Conservation (phyloP, 2,797 vertebrate genomes). For the Eupleurogrammus muticus region DNA sequence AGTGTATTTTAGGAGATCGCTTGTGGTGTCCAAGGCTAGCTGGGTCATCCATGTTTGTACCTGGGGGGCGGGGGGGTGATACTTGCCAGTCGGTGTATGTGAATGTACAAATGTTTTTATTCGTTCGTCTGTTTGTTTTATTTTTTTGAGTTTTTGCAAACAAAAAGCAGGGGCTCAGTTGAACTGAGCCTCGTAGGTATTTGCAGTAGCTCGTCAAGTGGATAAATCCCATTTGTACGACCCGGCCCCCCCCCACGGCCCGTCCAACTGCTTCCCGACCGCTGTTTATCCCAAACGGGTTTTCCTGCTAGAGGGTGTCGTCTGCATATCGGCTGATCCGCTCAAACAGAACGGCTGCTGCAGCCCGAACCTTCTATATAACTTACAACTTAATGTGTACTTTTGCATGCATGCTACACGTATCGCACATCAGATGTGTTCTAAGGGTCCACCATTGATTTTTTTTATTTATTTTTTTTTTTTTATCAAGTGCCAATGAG, state of each 20-base stretch:
- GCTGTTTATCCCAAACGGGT: constrained; percentile 23
- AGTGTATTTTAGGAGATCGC: constrained; percentile 48
- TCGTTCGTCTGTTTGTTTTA: constrained; percentile 39
- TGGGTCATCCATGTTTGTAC: constrained; percentile 69
- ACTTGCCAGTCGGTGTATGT: constrained; percentile 78
- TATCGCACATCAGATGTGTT: constrained; percentile 66
- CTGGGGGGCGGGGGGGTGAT: constrained; percentile 50
- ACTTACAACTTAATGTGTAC: constrained; percentile 58
- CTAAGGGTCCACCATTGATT: constrained; percentile 61
- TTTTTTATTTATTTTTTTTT: constrained; percentile 40
- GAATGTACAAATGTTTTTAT: constrained; percentile 80
- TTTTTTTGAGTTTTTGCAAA: constrained; percentile 60
- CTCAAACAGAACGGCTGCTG: constrained; percentile 16
- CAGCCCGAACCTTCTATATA: constrained; percentile 30
- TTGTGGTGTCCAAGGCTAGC: constrained; percentile 44
- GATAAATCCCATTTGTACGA: constrained; percentile 48
- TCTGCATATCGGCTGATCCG: constrained; percentile 28
- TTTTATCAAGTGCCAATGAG: constrained; percentile 78
- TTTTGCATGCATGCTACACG: constrained; percentile 71
- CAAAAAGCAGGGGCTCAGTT: constrained; percentile 68
- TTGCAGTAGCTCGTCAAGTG: constrained; percentile 53
- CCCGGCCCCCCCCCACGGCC: constrained; percentile 16
- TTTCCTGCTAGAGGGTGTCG: constrained; percentile 26
- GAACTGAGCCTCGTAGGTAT: constrained; percentile 65
- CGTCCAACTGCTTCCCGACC: constrained; percentile 36